Base-by-base conservation (phyloP, 2,797 vertebrate species). In the Diglossa cyanea region DNA sequence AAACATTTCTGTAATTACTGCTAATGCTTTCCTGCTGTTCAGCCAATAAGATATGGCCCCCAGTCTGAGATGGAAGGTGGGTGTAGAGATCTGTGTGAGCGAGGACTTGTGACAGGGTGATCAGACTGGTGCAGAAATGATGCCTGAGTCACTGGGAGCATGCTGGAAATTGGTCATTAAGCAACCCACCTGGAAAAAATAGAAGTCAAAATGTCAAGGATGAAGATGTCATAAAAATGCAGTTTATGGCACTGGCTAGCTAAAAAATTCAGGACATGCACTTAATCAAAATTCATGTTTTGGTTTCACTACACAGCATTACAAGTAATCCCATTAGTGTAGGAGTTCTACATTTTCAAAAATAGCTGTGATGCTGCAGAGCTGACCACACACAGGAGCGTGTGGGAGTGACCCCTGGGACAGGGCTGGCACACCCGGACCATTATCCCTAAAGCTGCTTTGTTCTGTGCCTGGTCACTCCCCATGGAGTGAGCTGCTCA, bases 1-100 rank as follows among this genome's bases (percentile, higher is more conserved):
- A 97, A 76, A 61, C 96, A 95, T 96, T 97, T 95, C 79, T 96
- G 37, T 97, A 98, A 97, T 98, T 97, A 97, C 95, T 96, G 93
- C 74, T 92, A 95, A 91, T 95, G 96, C 86, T 96, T 97, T 97
- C 97, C 95, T 75, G 93, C 97, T 97, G 94, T 97, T 96, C 97
- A 95, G 94, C 86, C 87, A 95, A 57, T 96, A 97, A 96, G 95
- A 95, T 90, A 70, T 60, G 67, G 95, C 75, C 80, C 86, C 66
- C 58, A 75, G 57, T 66, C 71, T 91, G 95, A 92, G 95, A 90
- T 86, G 92, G 87, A 96, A 96, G 96, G 93, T 94, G 83, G 94
- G 94, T 91, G 96, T 96, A 95, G 93, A 79, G 96, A 96, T 93
- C 81, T 63, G 42, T 91, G 90, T 95, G 96, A 95, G 94, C 0